These are phyloP conservation scores for Anarhynchus alexandrinus DNA, from an alignment of 2,113 vertebrate species.

Conservation along the genomic window DNA sequence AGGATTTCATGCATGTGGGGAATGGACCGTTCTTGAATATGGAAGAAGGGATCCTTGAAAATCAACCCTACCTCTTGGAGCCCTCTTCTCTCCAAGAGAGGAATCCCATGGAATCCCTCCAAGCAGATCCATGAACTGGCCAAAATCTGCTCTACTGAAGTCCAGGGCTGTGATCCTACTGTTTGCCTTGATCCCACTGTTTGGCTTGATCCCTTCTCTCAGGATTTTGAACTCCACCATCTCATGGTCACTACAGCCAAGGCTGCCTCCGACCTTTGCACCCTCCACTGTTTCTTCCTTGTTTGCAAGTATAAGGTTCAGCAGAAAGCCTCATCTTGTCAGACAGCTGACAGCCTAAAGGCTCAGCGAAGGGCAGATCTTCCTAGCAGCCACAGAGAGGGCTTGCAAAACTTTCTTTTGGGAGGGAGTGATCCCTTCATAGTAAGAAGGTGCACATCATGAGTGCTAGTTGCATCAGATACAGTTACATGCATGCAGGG, in stretches of 20 bases:
- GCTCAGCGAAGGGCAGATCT: background rate
- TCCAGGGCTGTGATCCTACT: background rate
- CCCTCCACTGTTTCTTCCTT: background rate
- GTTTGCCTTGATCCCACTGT: background rate
- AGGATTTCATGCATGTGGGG: background rate
- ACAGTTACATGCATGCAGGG: background rate
- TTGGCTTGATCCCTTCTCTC: background rate
- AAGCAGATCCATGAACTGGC: background rate
- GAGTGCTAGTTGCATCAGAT: background rate
- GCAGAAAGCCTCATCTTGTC: background rate
- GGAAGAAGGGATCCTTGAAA: background rate
- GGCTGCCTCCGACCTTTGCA: background rate
- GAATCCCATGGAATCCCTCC: background rate
- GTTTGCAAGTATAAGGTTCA: background rate
- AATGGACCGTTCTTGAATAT: background rate
- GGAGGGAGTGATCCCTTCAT: background rate
- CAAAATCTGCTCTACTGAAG: background rate
- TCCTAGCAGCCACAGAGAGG: background rate
- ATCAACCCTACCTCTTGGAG: background rate
- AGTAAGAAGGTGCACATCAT: background rate
- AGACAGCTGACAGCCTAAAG: background rate
- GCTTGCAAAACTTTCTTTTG: background rate
- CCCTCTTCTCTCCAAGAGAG: background rate
- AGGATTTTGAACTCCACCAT: background rate
- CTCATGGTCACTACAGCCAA: background rate